Base-by-base conservation (phyloP, 92 coral and sea anemone species). In the Metridium senile region DNA sequence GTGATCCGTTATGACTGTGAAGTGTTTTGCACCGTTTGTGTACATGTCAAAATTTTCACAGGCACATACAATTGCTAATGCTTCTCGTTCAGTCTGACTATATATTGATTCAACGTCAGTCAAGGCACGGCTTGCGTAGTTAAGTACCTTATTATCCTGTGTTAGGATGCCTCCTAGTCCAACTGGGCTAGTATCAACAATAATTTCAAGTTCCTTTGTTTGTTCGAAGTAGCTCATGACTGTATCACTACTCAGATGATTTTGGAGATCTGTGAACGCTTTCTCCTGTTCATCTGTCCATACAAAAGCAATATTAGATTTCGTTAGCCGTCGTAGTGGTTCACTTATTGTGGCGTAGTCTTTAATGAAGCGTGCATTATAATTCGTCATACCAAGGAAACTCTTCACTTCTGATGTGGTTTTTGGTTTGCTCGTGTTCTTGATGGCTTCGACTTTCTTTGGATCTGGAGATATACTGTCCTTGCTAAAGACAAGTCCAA, bases 311-410 rank as follows among this genome's bases (percentile, higher is more conserved):
- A 70, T 71, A 53, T 71, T 71, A 33, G 73, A 66, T 17, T 35
- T 68, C 11, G 88, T 86, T 1, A 89, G 83, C 26, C 68, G 77
- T 27, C 91, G 84, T 64, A 90, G 79, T 11, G 89, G 89, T 28
- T 80, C 91, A 17, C 89, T 54, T 39, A 90, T 71, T 11, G 88
- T 83, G 11, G 87, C 94, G 52, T 77, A 83, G 23, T 83, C 74
- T 57, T 70, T 72, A 18, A 83, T 83, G 53, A 87, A 90, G 23
- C 89, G 85, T n/a, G 83, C 76, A 28, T 82, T 61, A 64, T 86
- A 90, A 21, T 71, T 79, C 11, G 85, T 81, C 78, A 90, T 72
- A 11, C 96, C 91, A 6, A 90, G 87, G 28, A 90, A 84, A 17
- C 83, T 77, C 39, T 83, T 75, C 23, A 75, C 89, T 57, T 84